Evolutionary conservation across 2,888 invertebrate species (phyloP).

Genomic region (Scelioninae gen. 1): DNA sequence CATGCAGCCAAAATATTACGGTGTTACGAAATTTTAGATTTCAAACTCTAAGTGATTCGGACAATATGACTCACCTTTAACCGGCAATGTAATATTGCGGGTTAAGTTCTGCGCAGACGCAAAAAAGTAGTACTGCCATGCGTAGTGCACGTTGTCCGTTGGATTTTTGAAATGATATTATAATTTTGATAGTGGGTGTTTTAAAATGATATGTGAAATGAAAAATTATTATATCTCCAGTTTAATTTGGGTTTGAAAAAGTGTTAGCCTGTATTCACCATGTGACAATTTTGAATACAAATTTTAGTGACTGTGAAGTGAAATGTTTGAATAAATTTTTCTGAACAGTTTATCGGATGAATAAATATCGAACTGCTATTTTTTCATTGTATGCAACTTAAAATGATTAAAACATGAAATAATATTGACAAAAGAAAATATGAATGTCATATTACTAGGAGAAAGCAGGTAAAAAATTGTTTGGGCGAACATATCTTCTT

Average conservation of each 20-base stretch:
- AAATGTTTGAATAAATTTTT: neutral
- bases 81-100: neutral
- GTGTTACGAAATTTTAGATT: neutral
- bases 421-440: neutral
- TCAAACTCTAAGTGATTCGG: neutral
- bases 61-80: constrained; percentile 9
- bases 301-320: neutral
- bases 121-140: neutral
- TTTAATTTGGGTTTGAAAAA: neutral
- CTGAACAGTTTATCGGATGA: neutral
- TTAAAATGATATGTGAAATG: neutral
- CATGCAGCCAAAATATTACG: neutral
- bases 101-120: constrained; percentile 25
- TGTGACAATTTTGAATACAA: neutral
- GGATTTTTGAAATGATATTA: too few relatives aligned
- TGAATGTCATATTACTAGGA: neutral
- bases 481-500: too few relatives aligned
- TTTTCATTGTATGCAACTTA: neutral
- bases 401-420: neutral
- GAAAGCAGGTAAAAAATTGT: constrained; percentile 24
- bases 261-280: too few relatives aligned
- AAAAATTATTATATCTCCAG: neutral
- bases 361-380: neutral
- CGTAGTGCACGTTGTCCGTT: too few relatives aligned
- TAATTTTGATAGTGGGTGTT: neutral